Percentiles rank a stretch among this genome's conserved stretches.
Conservation (phyloP, 2,113 vertebrate genomes). For the Tachysurus vachellii region DNA sequence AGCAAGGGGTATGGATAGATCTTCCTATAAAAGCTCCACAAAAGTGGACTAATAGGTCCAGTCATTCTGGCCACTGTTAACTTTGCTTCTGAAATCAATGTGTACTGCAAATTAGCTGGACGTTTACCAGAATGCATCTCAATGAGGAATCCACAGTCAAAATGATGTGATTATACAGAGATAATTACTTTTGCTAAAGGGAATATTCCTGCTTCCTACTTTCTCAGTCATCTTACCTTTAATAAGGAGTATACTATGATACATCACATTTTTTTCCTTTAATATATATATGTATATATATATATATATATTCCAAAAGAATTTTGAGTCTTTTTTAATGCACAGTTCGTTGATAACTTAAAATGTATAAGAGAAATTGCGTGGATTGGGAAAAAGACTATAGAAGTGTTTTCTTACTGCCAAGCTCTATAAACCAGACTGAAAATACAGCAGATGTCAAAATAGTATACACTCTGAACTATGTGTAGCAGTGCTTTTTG, state of each 20-base stretch:
- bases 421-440: neutral
- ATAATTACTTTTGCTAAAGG: neutral
- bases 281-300: neutral
- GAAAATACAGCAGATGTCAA: neutral
- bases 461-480: neutral
- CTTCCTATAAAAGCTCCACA: neutral
- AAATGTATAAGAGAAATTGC: constrained; percentile 16
- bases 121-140: neutral
- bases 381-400: neutral
- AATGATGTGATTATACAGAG: neutral
- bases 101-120: neutral
- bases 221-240: neutral
- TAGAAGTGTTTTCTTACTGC: neutral
- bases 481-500: neutral
- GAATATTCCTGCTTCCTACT: neutral
- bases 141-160: neutral
- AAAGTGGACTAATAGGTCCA: no score
- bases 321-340: constrained; percentile 1
- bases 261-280: neutral
- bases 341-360: constrained; percentile 23
- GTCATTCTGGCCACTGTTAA: neutral
- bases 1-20: neutral
- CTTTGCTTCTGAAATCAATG: neutral
- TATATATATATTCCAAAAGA: neutral
- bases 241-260: neutral